Percentiles rank a stretch among this genome's conserved stretches.
These are phyloP conservation scores for Magallana ariakensis DNA, from an alignment of 1,140 invertebrate species.

Conservation along the genomic window DNA sequence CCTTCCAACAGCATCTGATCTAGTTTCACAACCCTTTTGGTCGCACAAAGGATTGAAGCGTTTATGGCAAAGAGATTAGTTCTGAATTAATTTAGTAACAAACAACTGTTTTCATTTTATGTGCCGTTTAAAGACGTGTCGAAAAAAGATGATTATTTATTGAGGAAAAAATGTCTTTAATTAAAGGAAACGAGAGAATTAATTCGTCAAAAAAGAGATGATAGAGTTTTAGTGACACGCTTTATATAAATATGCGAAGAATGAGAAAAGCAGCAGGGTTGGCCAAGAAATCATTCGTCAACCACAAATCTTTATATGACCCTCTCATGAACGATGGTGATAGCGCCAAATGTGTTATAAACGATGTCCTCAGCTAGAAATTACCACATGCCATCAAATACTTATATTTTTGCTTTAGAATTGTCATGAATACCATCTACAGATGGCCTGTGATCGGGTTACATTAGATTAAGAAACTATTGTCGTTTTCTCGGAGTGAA, in stretches of 20 bases:
- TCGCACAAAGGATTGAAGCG: neutral
- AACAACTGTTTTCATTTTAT: constrained; percentile 25
- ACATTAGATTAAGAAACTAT: neutral
- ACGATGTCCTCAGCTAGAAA: neutral
- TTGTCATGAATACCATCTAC: neutral
- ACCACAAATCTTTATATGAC: neutral
- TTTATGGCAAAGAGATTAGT: constrained; percentile 32
- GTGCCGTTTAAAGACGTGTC: constrained; percentile 21
- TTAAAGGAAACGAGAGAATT: constrained; percentile 38
- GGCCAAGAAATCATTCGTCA: neutral
- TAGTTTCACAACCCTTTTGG: neutral
- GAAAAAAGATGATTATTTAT: constrained; percentile 36
- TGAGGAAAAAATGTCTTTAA: constrained; percentile 34
- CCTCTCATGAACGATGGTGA: neutral
- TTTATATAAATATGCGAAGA: constrained; percentile 22
- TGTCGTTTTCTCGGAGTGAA: too few species aligned
- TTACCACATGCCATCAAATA: constrained; percentile 31
- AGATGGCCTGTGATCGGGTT: constrained; percentile 1
- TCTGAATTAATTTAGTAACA: constrained; percentile 33
- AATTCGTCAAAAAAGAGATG: constrained; percentile 26
- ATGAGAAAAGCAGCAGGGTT: neutral
- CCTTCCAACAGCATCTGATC: constrained; percentile 12
- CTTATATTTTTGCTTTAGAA: constrained; percentile 22
- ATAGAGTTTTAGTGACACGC: constrained; percentile 8
- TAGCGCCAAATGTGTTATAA: constrained; percentile 21